phyloP scores from a whole-genome alignment of 2,797 vertebrate genomes.

The Denticeps clupeoides region DNA sequence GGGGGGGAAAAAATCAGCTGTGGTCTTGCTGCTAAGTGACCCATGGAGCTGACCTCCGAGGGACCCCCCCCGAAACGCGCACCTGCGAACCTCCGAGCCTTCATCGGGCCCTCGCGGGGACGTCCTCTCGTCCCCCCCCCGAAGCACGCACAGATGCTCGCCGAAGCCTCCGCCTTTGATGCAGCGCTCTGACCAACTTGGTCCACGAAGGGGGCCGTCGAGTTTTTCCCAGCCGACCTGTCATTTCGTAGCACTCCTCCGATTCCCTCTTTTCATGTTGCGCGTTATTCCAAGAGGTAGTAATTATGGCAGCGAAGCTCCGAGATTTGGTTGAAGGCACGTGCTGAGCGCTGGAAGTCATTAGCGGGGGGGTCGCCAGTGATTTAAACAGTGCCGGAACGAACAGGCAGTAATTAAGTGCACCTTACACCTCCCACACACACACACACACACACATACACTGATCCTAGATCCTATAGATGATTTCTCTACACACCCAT shows the following conservation, averaged over 20 bases:
- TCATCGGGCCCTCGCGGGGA: too few relatives aligned
- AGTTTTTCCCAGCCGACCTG: too few relatives aligned
- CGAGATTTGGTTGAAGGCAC: conserved; percentile 20
- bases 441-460: background rate
- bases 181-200: too few relatives aligned
- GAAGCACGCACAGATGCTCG: too few relatives aligned
- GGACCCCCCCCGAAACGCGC: too few relatives aligned
- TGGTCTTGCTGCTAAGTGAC: too few relatives aligned
- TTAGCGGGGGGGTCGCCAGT: conserved; percentile 21
- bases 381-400: conserved; percentile 31
- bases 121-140: too few relatives aligned
- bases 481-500: background rate
- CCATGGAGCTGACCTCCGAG: too few relatives aligned
- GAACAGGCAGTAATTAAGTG: conserved; percentile 32
- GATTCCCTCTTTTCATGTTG: conserved; percentile 2
- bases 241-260: too few relatives aligned
- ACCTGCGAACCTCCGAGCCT: too few relatives aligned
- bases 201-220: too few relatives aligned
- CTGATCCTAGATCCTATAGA: background rate
- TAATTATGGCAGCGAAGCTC: conserved; percentile 17
- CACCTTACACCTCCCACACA: conserved; percentile 25
- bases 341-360: conserved; percentile 20
- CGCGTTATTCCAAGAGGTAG: conserved; percentile 1
- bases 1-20: background rate
- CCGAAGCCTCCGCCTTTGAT: too few relatives aligned